Base-by-base conservation (phyloP, 2,888 invertebrate genomes). In the Phalera bucephala region DNA sequence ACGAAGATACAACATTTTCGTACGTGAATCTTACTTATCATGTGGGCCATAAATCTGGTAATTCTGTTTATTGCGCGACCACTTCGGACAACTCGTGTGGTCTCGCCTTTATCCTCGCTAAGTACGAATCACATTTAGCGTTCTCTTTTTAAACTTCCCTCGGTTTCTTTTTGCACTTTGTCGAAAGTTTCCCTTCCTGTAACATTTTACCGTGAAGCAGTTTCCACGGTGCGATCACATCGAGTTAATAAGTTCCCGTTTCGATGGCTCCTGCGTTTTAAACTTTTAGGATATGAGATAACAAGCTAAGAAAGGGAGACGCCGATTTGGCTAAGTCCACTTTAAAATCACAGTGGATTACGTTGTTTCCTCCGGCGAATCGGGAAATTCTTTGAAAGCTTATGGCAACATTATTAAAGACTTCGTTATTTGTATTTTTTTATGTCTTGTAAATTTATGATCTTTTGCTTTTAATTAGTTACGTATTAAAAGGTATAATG, bases 241-340 rank as follows among this genome's bases (percentile, higher is more conserved):
- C 86, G 80, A 88, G 88, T 88, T 89, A 89, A 89, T 89, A 89
- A 88, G 89, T 89, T 89, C 78, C 78, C 76, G 82, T 80, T 86
- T 76, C 81, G 84, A 88, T 88, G 79, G 88, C 85, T 82, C 72
- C 76, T 80, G 77, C 84, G 80, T 88, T 88, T 87, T 86, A 85
- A 89, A 89, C 87, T 89, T 89, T 88, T 88, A 78, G 88, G 88
- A 86, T 87, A 84, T 83, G 81, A 88, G 88, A 88, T 89, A 89
- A 87, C 87, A 86, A 87, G 85, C 80, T 83, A 78, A 80, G 83
- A 81, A 82, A 83, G 75, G 76, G 75, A 80, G 82, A 79, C 78
- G 75, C 78, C 80, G 80, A 86, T 85, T 85, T 80, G 79, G 81
- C 82, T 85, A 83, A 84, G 80, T 80, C 81, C 78, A 72, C 77